A percentile compares a stretch with the other conserved stretches of the same genome.
Conservation (phyloP, 1,140 invertebrate genomes). For the Ephestia elutella region DNA sequence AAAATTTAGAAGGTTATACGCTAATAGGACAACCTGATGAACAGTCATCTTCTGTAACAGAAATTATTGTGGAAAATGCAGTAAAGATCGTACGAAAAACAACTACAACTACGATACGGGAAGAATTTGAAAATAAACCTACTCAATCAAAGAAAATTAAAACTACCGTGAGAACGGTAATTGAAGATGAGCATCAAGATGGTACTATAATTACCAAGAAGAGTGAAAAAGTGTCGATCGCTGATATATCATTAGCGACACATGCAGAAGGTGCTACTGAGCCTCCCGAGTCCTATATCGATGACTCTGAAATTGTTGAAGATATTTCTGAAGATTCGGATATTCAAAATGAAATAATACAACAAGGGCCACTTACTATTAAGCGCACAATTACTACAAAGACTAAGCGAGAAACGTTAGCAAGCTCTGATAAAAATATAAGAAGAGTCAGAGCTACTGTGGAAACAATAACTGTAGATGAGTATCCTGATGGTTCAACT, state of each 20-base stretch:
- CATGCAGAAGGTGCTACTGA: constrained; percentile 26
- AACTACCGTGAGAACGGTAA: constrained; percentile 55
- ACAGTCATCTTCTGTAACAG: constrained; percentile 35
- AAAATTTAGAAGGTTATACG: constrained; percentile 54
- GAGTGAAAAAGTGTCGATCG: constrained; percentile 63
- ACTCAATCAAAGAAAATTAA: constrained; percentile 57
- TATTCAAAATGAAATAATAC: constrained; percentile 56
- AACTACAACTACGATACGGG: constrained; percentile 50
- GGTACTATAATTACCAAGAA: constrained; percentile 65
- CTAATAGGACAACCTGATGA: constrained; percentile 47
- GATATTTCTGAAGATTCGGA: constrained; percentile 59
- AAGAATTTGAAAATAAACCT: constrained; percentile 52
- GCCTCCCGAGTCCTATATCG: constrained; percentile 33
- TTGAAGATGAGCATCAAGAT: constrained; percentile 67
- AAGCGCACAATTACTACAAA: constrained; percentile 66
- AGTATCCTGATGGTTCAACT: constrained; percentile 66
- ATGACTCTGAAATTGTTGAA: constrained; percentile 62
- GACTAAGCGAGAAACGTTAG: constrained; percentile 66
- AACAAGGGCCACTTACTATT: constrained; percentile 46
- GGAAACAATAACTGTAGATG: constrained; percentile 70
- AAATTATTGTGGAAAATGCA: constrained; percentile 49
- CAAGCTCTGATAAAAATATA: constrained; percentile 55
- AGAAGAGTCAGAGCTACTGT: constrained; percentile 66
- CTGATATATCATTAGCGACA: constrained; percentile 45
- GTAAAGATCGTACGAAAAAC: constrained; percentile 53